Evolutionary conservation across 53 echinoderm and acorn worm genomes (phyloP).

Genomic region (Crossaster papposus): DNA sequence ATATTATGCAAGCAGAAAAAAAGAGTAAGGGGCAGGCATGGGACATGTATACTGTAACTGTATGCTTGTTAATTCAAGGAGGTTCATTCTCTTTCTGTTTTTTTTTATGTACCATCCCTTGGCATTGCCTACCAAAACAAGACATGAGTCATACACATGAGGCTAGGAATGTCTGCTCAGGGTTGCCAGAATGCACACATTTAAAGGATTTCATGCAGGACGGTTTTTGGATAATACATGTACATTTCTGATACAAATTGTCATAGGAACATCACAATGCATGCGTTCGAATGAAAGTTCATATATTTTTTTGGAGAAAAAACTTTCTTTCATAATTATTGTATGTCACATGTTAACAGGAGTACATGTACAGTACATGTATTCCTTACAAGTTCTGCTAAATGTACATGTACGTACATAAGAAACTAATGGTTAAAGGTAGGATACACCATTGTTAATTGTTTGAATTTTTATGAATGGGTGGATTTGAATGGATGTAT

Average conservation of each 20-base stretch:
- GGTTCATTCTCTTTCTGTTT: not conserved
- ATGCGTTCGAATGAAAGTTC: no score
- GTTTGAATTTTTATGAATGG: no score
- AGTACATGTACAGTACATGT: no score
- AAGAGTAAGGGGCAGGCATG: not conserved
- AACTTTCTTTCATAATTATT: no score
- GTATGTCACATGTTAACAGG: no score
- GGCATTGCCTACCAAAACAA: not conserved
- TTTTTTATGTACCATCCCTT: not conserved
- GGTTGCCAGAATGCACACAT: not conserved
- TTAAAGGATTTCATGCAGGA: not conserved
- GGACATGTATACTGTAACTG: not conserved
- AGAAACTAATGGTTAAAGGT: no score
- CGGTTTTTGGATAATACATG: not conserved
- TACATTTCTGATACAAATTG: not conserved
- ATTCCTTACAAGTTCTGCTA: no score
- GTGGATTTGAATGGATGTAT: no score
- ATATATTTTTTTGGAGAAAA: no score
- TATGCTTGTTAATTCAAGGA: not conserved
- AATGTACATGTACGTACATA: no score
- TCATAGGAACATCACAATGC: no score
- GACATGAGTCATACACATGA: constrained; percentile 21
- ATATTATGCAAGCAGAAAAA: not conserved
- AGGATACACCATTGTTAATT: no score
- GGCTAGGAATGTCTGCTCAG: not conserved